Percentiles rank a stretch among this genome's conserved stretches.
These are phyloP conservation scores for Gibbula magus DNA, from an alignment of 2,888 invertebrate species.

Conservation along the genomic window DNA sequence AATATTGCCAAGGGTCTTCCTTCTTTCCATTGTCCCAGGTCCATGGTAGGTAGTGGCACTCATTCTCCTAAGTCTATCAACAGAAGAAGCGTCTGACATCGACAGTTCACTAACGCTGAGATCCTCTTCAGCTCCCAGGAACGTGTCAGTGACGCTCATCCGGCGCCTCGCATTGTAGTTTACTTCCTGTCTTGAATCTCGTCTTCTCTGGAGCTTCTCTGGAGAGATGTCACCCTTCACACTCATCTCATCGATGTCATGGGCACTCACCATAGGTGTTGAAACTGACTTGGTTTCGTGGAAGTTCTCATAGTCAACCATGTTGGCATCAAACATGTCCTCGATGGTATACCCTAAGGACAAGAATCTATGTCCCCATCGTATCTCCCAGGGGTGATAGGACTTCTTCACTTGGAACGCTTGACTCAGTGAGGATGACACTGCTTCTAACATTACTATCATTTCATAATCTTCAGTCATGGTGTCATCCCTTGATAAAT, in stretches of 20 bases:
- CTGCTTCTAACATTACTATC: slow-evolving; percentile 92
- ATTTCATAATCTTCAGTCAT: slow-evolving; percentile 92
- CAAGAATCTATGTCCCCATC: slow-evolving; percentile 55
- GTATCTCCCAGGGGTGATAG: slow-evolving; percentile 55
- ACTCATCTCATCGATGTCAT: slow-evolving; percentile 21
- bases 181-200: neutral
- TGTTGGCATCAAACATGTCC: slow-evolving; percentile 29
- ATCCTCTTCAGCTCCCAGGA: slow-evolving; percentile 21
- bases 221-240: neutral
- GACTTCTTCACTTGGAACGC: slow-evolving; percentile 57
- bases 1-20: neutral
- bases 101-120: neutral
- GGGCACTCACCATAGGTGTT: slow-evolving; percentile 45
- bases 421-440: slow-evolving; percentile 77
- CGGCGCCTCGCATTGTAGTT: neutral
- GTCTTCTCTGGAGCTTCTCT: slow-evolving; percentile 6
- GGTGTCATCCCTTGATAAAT: slow-evolving; percentile 91
- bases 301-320: slow-evolving; percentile 44
- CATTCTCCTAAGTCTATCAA: neutral
- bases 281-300: slow-evolving; percentile 38
- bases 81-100: neutral
- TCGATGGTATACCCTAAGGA: slow-evolving; percentile 19
- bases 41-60: slow-evolving; percentile 5
- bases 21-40: neutral
- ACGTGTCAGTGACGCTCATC: slow-evolving; percentile 23